phyloP scores from a whole-genome alignment of 2,888 invertebrate species.

The Lomographa bimaculata region DNA sequence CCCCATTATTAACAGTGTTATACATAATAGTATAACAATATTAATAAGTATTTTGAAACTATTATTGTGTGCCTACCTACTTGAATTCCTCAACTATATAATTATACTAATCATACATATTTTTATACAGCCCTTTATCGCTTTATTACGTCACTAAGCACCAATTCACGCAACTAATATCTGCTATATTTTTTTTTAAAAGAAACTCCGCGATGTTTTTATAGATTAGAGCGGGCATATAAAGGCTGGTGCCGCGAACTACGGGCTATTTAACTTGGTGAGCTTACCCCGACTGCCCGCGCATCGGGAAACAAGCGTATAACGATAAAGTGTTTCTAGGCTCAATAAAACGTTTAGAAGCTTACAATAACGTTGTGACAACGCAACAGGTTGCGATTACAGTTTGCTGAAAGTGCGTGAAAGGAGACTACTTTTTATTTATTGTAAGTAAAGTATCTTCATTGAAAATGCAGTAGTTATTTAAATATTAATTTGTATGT shows the following conservation, averaged over 20 bases:
- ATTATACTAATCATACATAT: too few species aligned
- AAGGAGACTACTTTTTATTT: slow-evolving; percentile 4
- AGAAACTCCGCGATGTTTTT: slow-evolving; percentile 13
- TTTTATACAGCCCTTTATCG: slow-evolving; percentile 2
- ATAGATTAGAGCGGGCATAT: slow-evolving; percentile 50
- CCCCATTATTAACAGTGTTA: too few species aligned
- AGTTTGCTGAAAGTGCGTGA: slow-evolving; percentile 5
- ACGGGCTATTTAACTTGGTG: slow-evolving; percentile 55
- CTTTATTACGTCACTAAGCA: too few species aligned
- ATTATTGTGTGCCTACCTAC: too few species aligned
- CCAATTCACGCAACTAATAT: slow-evolving; percentile 7
- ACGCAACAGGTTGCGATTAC: slow-evolving; percentile 13
- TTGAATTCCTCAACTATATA: too few species aligned
- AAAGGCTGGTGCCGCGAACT: slow-evolving; percentile 57
- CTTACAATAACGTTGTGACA: too few species aligned
- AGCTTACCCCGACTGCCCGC: slow-evolving; percentile 46
- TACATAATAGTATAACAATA: too few species aligned
- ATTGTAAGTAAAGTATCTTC: slow-evolving; percentile 18
- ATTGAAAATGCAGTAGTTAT: too few species aligned
- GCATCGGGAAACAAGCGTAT: slow-evolving; percentile 1
- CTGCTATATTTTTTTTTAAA: slow-evolving; percentile 8
- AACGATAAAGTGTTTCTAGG: slow-evolving; percentile 1
- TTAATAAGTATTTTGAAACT: too few species aligned
- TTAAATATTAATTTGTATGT: too few species aligned
- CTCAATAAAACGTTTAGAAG: too few species aligned